A percentile compares a stretch with the other conserved stretches of the same genome.
Conservation (phyloP, 2,888 invertebrate genomes). For the Epinotia ramella region DNA sequence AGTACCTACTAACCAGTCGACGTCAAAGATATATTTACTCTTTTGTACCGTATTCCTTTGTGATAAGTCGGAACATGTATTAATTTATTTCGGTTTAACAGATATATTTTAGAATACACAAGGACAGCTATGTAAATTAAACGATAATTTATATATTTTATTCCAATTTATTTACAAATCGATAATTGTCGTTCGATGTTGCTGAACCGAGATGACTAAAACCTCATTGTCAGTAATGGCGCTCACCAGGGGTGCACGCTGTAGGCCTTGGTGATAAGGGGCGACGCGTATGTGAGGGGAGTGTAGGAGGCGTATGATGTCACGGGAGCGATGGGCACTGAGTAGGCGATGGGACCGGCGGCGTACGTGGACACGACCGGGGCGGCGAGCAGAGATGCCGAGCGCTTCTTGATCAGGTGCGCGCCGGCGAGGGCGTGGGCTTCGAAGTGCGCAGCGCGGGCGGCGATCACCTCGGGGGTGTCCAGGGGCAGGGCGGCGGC, state of each 20-base stretch:
- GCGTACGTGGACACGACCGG: constrained; percentile 65
- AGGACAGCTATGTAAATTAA: background rate
- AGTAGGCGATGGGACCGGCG: constrained; percentile 60
- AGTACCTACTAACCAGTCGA: too few species aligned
- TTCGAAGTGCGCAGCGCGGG: constrained; percentile 73
- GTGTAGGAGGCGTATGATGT: constrained; percentile 50
- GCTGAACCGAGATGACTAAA: constrained; percentile 64
- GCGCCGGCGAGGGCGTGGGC: constrained; percentile 70
- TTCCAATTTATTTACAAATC: constrained; percentile 64
- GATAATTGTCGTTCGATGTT: constrained; percentile 61
- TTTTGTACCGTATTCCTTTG: too few species aligned
- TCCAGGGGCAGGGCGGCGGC: constrained; percentile 67
- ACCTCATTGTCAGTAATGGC: constrained; percentile 64
- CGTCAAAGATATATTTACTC: too few species aligned
- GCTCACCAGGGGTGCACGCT: constrained; percentile 73
- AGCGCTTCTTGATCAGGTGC: constrained; percentile 76
- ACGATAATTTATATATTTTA: constrained; percentile 2
- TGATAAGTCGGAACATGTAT: too few species aligned
- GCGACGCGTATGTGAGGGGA: constrained; percentile 57
- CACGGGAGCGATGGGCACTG: constrained; percentile 58
- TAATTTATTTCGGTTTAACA: too few species aligned
- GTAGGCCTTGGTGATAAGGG: constrained; percentile 67
- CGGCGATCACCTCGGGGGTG: constrained; percentile 75
- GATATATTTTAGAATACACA: too few species aligned
- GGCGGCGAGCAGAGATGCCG: constrained; percentile 59